Evolutionary conservation across 2,113 vertebrate species (phyloP).

Genomic region (Muscicapa adusta): DNA sequence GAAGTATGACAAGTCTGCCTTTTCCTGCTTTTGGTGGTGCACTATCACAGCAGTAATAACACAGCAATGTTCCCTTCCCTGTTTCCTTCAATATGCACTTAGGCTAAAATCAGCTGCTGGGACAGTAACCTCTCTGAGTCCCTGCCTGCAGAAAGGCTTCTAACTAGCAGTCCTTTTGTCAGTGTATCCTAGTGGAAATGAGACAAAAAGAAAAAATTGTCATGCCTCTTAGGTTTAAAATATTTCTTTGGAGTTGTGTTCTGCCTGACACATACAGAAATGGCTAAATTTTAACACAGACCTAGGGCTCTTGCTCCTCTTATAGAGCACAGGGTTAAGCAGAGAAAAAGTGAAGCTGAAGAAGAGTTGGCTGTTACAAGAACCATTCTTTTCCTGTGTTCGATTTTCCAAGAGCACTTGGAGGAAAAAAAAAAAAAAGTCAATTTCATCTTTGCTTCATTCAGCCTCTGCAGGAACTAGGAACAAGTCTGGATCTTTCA

Average conservation of each 20-base stretch:
- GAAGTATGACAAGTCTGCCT: not conserved
- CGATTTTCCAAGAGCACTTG: not conserved
- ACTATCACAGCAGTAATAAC: not conserved
- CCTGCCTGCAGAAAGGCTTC: not conserved
- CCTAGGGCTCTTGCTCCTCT: not conserved
- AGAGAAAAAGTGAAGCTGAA: not conserved
- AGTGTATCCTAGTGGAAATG: not conserved
- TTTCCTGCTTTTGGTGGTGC: not conserved
- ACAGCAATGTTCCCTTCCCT: not conserved
- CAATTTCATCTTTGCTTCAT: not conserved
- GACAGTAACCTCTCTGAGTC: not conserved
- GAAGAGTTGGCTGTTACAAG: not conserved
- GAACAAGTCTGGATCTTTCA: not conserved
- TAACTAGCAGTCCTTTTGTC: not conserved
- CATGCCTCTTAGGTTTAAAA: not conserved
- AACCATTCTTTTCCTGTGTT: not conserved
- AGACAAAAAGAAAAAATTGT: not conserved
- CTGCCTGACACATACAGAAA: not conserved
- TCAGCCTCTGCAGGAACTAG: not conserved
- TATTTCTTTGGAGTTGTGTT: not conserved
- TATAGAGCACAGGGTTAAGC: accelerated
- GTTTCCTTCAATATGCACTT: not conserved
- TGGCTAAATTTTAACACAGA: not conserved
- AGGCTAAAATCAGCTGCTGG: not conserved
- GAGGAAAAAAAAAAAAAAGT: not conserved